A percentile compares a stretch with the other conserved stretches of the same genome.
These are phyloP conservation scores for Uloborus diversus DNA, from an alignment of 1,140 invertebrate genomes.

Conservation along the genomic window DNA sequence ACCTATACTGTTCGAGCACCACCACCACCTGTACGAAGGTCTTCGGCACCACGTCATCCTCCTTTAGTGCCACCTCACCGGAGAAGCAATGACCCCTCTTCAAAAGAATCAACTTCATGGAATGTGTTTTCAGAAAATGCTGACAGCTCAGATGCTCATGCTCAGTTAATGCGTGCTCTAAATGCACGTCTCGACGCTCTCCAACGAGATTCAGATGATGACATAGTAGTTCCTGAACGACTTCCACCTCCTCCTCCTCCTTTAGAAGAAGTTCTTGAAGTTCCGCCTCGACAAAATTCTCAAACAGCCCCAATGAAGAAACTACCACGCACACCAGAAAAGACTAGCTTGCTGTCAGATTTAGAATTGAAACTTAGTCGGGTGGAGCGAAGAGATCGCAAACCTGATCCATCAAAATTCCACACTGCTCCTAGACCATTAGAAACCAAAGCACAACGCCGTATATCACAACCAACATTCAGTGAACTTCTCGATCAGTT, in stretches of 20 bases:
- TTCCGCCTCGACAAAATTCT: background rate
- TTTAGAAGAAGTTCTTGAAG: background rate
- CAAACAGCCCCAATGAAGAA: slow-evolving; percentile 29
- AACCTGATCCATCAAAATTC: slow-evolving; percentile 11
- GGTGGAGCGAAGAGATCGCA: background rate
- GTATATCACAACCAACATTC: slow-evolving; percentile 41
- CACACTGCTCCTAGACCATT: slow-evolving; percentile 39
- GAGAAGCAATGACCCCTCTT: background rate
- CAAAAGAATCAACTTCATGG: slow-evolving; percentile 41
- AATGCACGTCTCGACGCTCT: slow-evolving; percentile 42
- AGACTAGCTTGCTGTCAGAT: background rate
- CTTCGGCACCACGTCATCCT: slow-evolving; percentile 27
- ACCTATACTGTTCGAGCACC: slow-evolving; percentile 25
- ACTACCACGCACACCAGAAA: slow-evolving; percentile 36
- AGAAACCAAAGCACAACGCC: slow-evolving; percentile 38
- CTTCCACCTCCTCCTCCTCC: slow-evolving; percentile 30
- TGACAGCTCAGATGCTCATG: slow-evolving; percentile 33
- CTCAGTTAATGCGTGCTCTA: slow-evolving; percentile 48
- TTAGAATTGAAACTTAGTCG: slow-evolving; percentile 30
- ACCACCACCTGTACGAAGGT: slow-evolving; percentile 35
- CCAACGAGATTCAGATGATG: slow-evolving; percentile 10
- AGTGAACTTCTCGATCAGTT: slow-evolving; percentile 45
- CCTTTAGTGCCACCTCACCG: slow-evolving; percentile 43
- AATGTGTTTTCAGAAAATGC: slow-evolving; percentile 37
- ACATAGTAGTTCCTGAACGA: background rate